phyloP scores from a whole-genome alignment of 2,888 invertebrate species.

The Pterostichus niger region DNA sequence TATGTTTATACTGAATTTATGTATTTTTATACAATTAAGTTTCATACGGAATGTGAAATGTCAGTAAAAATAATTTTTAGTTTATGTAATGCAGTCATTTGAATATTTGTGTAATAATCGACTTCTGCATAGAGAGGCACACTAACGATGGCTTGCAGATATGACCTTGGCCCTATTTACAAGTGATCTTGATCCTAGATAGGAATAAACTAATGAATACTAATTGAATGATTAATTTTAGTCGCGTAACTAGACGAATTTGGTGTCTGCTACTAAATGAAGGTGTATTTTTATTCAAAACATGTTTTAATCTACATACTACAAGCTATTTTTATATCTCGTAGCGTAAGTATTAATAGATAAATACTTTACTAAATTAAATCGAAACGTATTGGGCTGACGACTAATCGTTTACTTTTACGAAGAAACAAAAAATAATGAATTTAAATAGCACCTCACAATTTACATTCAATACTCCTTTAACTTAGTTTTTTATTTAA shows the following conservation, averaged over 20 bases:
- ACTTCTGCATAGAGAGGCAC: not conserved
- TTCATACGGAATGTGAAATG: not conserved
- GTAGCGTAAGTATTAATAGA: constrained; percentile 35
- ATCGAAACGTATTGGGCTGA: constrained; percentile 22
- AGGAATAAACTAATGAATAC: constrained; percentile 50
- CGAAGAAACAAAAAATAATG: not conserved
- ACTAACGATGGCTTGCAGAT: constrained; percentile 25
- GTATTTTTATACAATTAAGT: not conserved
- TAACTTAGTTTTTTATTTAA: too few species aligned
- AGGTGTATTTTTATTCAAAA: constrained; percentile 42
- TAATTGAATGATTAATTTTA: constrained; percentile 57
- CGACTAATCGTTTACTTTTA: not conserved
- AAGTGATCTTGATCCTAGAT: constrained; percentile 52
- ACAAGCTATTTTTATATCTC: constrained; percentile 32
- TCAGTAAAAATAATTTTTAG: constrained; percentile 5
- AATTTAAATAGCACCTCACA: not conserved
- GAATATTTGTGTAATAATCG: constrained; percentile 17
- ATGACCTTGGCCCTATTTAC: constrained; percentile 47
- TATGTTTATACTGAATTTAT: not conserved
- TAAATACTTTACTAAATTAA: constrained; percentile 17
- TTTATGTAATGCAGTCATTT: constrained; percentile 23
- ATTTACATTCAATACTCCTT: not conserved
- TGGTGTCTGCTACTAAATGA: constrained; percentile 3
- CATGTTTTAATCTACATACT: constrained; percentile 54
- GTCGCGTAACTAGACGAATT: constrained; percentile 37